Conservation (phyloP, 1,140 invertebrate genomes). For the Homalodisca vitripennis region DNA sequence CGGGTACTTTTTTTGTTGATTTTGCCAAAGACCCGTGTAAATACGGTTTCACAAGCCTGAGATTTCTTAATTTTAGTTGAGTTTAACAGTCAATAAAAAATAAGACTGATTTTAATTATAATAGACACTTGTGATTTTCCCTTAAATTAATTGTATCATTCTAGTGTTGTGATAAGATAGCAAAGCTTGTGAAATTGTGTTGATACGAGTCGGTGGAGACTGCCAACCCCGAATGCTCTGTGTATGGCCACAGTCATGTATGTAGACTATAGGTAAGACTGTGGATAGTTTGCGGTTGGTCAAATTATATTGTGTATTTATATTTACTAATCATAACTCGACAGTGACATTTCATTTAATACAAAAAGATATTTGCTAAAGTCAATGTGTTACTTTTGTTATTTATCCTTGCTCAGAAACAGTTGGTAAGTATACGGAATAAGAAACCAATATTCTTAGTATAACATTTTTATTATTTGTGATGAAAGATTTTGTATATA, state of each 20-base stretch:
- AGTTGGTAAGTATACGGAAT: no score
- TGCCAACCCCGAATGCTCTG: not conserved
- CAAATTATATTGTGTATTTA: slow-evolving; percentile 30
- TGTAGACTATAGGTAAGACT: slow-evolving; percentile 28
- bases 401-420: slow-evolving; percentile 16
- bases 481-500: no score
- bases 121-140: slow-evolving; percentile 10
- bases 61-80: slow-evolving; percentile 16
- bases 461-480: no score
- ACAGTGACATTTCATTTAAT: slow-evolving; percentile 31
- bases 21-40: slow-evolving; percentile 8
- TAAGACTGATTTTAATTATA: slow-evolving; percentile 30
- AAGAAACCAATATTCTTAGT: no score
- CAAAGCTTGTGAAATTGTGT: slow-evolving; percentile 2
- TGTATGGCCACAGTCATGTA: slow-evolving; percentile 2
- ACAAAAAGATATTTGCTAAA: slow-evolving; percentile 31
- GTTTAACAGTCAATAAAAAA: slow-evolving; percentile 27
- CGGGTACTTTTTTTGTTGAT: not conserved
- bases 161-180: not conserved
- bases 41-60: slow-evolving; percentile 21
- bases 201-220: not conserved
- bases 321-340: slow-evolving; percentile 27
- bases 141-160: not conserved
- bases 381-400: slow-evolving; percentile 7
- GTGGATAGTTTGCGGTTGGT: slow-evolving; percentile 24